A percentile compares a stretch with the other conserved stretches of the same genome.
Conservation (phyloP, 2,113 vertebrate species). For the Pandion haliaetus region DNA sequence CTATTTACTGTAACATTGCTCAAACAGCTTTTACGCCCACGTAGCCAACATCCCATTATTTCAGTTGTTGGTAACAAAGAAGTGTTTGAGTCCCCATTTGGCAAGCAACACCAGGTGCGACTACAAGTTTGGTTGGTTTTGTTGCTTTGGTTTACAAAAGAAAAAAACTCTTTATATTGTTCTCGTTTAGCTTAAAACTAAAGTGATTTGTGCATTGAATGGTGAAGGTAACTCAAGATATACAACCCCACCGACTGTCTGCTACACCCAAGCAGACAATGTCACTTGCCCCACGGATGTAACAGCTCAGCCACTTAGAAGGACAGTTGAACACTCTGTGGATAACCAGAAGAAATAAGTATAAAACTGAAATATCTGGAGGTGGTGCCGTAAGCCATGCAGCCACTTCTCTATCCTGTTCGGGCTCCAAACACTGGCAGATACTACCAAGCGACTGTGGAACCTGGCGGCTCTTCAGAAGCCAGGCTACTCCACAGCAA, state of each 20-base stretch:
- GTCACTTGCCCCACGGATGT: fast-evolving
- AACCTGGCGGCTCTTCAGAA: background rate
- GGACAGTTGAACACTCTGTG: background rate
- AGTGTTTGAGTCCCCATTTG: background rate
- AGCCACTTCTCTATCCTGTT: background rate
- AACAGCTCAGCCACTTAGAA: background rate
- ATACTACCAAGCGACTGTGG: background rate
- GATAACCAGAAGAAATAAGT: background rate
- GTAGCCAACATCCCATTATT: background rate
- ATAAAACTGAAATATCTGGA: background rate
- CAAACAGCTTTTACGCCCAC: background rate
- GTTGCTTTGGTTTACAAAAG: background rate
- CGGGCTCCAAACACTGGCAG: background rate
- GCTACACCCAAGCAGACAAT: background rate
- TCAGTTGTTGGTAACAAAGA: background rate
- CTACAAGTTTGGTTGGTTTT: background rate
- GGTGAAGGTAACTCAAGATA: background rate
- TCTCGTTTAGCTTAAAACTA: too few relatives aligned
- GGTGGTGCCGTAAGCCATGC: background rate
- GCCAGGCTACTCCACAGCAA: background rate
- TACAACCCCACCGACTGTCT: background rate
- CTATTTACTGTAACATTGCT: background rate
- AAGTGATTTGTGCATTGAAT: fast-evolving
- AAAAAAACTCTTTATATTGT: background rate
- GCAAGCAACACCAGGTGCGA: background rate